Conservation (phyloP, 2,797 vertebrate species). For the Acipenser ruthenus region DNA sequence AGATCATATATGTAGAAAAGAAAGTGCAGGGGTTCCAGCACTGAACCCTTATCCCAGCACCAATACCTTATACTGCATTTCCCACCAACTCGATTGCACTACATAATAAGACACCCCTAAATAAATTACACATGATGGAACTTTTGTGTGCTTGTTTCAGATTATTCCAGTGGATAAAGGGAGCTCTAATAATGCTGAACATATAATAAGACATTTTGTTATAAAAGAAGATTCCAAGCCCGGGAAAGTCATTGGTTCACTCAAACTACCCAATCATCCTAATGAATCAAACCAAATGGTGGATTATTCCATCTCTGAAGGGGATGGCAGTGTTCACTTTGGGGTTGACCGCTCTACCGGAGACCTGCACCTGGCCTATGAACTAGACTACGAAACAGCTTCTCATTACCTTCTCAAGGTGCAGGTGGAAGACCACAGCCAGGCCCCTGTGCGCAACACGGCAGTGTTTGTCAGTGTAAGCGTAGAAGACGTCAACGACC, state of each 20-base stretch:
- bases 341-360: slow-evolving; percentile 66
- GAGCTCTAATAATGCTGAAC: slow-evolving; percentile 28
- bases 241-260: slow-evolving; percentile 59
- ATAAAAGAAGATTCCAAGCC: slow-evolving; percentile 71
- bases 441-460: slow-evolving; percentile 33
- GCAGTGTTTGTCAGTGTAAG: slow-evolving; percentile 62
- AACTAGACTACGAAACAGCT: slow-evolving; percentile 77
- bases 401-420: slow-evolving; percentile 67
- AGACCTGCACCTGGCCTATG: slow-evolving; percentile 73
- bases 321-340: slow-evolving; percentile 63
- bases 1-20: too few relatives aligned
- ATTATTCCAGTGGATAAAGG: slow-evolving; percentile 52
- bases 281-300: slow-evolving; percentile 31
- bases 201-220: slow-evolving; percentile 58
- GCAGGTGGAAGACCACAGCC: slow-evolving; percentile 44
- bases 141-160: slow-evolving; percentile 45
- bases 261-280: slow-evolving; percentile 36
- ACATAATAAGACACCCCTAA: too few relatives aligned
- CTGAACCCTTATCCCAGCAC: too few relatives aligned
- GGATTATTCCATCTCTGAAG: slow-evolving; percentile 61
- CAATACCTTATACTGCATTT: too few relatives aligned
- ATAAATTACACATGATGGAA: neutral
- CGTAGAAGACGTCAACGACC: slow-evolving; percentile 80
- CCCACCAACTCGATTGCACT: too few relatives aligned
- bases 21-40: too few relatives aligned